Base-by-base conservation (phyloP, 2,888 invertebrate genomes). In the Apamea epomidion region DNA sequence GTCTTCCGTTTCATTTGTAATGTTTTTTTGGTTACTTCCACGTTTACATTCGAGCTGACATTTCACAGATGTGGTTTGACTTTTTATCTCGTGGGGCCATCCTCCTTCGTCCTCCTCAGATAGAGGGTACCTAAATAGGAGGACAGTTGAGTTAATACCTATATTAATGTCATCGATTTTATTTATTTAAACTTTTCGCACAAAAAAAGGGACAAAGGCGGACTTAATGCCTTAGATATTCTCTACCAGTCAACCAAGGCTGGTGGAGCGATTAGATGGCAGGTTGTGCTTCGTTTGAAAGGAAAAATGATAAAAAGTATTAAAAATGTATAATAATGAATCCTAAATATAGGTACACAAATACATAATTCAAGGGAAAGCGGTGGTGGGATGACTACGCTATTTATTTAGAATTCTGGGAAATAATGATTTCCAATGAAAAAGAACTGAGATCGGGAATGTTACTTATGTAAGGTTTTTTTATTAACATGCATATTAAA, bases 11-110 rank as follows among this genome's bases (percentile, higher is more conserved):
- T 58, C n/a, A 45, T 45, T 81, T 70, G n/a, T 45, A 8, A 21
- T n/a, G 16, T 14, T 54, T 54, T 62, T 54, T 42, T 18, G n/a
- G 8, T 18, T 29, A 54, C n/a, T 37, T 32, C 32, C 21, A 45
- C 25, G 48, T 51, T 81, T 77, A 32, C 14, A 10, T 18, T 58
- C 21, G 12, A n/a, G n/a, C 7, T 37, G 45, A 18, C 7, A 16
- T 80, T 79, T 76, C 32, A 0, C 2, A 48, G 48, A 48, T 72
- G 54, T 37, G 18, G 16, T n/a, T 58, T n/a, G n/a, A n/a, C n/a
- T 7, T 62, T n/a, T 72, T 3, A 71, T 18, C 25, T 45, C 25
- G 21, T 32, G 12, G 0, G 2, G 32, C 12, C 18, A 29, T 76
- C 42, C 42, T 42, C 21, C 8, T 29, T 29, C 8, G 29, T 45